Conservation (phyloP, 2,797 vertebrate species). For the Chrosomus eos region DNA sequence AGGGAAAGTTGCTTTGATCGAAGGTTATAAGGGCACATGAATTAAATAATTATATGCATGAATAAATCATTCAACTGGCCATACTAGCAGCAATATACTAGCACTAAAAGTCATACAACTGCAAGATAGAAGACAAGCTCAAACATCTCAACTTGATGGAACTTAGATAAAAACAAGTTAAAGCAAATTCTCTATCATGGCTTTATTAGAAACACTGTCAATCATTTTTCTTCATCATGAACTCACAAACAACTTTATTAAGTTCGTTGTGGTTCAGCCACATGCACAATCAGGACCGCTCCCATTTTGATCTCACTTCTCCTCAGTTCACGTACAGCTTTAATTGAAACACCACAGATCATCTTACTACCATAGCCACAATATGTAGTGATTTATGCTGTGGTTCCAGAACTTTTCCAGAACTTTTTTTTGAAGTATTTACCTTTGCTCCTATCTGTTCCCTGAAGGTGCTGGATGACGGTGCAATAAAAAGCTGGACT, state of each 20-base stretch:
- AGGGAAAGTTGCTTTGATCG: not conserved
- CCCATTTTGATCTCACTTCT: slow-evolving; percentile 36
- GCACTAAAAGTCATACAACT: not conserved
- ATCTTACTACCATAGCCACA: slow-evolving; percentile 55
- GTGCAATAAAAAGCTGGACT: slow-evolving; percentile 68
- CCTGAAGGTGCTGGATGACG: slow-evolving; percentile 66
- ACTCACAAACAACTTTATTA: slow-evolving; percentile 38
- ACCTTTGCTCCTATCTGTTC: slow-evolving; percentile 65
- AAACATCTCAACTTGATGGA: slow-evolving; percentile 9
- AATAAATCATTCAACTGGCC: not conserved
- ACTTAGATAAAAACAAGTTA: not conserved
- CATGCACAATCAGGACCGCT: slow-evolving; percentile 31
- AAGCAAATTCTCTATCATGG: slow-evolving; percentile 5
- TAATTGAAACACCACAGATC: slow-evolving; percentile 63
- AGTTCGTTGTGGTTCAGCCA: slow-evolving; percentile 20
- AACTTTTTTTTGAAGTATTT: slow-evolving; percentile 57
- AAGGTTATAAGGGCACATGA: not conserved
- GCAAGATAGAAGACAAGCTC: not conserved
- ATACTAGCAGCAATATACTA: not conserved
- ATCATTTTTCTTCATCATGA: slow-evolving; percentile 12
- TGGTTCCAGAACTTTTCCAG: slow-evolving; percentile 61
- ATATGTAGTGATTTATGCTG: slow-evolving; percentile 63
- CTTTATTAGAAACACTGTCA: slow-evolving; percentile 13
- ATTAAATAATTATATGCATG: not conserved
- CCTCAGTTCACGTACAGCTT: slow-evolving; percentile 38